Conservation (phyloP, 2,113 vertebrate species). For the Lethenteron camtschaticum region DNA sequence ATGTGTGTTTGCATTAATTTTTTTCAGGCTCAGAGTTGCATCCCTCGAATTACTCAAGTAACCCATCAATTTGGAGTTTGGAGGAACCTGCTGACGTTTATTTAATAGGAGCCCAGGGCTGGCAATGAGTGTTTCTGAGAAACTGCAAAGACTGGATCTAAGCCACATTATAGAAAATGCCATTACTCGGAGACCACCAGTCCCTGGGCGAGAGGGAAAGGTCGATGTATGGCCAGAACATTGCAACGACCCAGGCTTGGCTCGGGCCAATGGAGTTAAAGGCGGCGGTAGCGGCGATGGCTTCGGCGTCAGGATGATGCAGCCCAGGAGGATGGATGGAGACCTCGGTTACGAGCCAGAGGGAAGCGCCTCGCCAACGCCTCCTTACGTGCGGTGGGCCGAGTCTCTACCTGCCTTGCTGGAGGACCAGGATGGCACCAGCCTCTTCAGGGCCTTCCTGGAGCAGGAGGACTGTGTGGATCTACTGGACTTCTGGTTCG, state of each 20-base stretch:
- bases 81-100: too few species aligned
- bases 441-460: conserved; percentile 79
- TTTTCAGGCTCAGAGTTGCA: too few species aligned
- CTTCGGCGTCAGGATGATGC: not conserved
- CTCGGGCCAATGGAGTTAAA: not conserved
- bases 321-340: conserved; percentile 57
- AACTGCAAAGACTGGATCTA: too few species aligned
- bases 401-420: conserved; percentile 79
- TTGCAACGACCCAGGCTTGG: not conserved
- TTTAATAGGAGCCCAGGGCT: too few species aligned
- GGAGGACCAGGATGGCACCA: conserved; percentile 83
- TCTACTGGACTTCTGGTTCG: conserved; percentile 93
- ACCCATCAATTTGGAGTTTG: too few species aligned
- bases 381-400: conserved; percentile 68
- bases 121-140: too few species aligned
- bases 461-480: conserved; percentile 81
- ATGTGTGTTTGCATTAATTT: too few species aligned
- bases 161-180: not conserved
- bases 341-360: conserved; percentile 67
- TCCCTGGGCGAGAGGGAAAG: conserved; percentile 2
- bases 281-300: not conserved
- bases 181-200: conserved; percentile 2
- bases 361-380: conserved; percentile 78
- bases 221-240: not conserved
- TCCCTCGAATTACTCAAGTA: too few species aligned